A percentile compares a stretch with the other conserved stretches of the same genome.
phyloP scores from a whole-genome alignment of 1,140 invertebrate species.

The Oedothorax gibbosus region DNA sequence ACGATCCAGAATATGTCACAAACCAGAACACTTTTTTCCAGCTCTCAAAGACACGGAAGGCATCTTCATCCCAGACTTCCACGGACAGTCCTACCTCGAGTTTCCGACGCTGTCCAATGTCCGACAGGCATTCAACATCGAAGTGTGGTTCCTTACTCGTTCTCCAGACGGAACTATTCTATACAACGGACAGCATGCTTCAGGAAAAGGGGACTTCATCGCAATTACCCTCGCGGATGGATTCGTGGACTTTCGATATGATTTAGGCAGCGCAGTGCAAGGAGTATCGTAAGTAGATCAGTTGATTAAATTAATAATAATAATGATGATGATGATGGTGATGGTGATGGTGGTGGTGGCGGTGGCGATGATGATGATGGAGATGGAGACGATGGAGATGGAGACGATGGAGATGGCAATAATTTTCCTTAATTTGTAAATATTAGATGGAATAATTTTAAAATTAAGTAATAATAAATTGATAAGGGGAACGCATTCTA shows the following conservation, averaged over 20 bases:
- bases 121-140: slow-evolving; percentile 82
- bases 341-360: no score
- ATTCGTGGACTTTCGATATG: slow-evolving; percentile 84
- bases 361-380: no score
- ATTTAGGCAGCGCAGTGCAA: slow-evolving; percentile 87
- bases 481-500: no score
- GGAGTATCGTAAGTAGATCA: slow-evolving; percentile 80
- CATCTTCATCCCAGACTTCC: slow-evolving; percentile 70
- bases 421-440: no score
- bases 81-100: slow-evolving; percentile 81
- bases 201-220: slow-evolving; percentile 83
- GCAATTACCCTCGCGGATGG: slow-evolving; percentile 83
- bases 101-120: slow-evolving; percentile 81
- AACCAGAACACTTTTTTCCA: not conserved
- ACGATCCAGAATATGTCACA: no score
- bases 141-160: slow-evolving; percentile 88
- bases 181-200: slow-evolving; percentile 80
- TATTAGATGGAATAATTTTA: no score
- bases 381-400: no score
- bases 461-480: no score
- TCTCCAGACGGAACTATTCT: slow-evolving; percentile 83
- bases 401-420: no score
- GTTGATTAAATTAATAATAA: no score
- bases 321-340: no score
- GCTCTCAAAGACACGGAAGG: slow-evolving; percentile 57